Evolutionary conservation across 2,888 invertebrate species (phyloP), one percentile per base, ranked within the genome.

Genomic region (Caenorhabditis wallacei): DNA sequence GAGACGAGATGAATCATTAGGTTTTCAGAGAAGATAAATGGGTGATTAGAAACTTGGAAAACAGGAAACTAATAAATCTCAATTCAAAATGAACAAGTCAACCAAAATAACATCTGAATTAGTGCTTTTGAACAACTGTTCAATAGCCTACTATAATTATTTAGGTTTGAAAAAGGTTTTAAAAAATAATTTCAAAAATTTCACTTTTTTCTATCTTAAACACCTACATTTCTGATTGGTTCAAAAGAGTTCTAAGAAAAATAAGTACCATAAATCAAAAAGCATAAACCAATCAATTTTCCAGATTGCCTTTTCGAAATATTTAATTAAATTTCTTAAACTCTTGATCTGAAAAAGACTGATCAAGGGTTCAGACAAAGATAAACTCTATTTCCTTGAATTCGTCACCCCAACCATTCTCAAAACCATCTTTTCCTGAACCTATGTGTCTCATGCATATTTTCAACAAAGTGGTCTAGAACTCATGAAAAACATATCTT

Each of bases 401-500:
- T 40, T 59, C 24, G 40, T 43, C 59, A 59, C 59, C 59, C n/a
- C n/a, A n/a, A 59, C 59, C 30, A 26, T 18, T 10, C 37, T 59
- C 40, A 22, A 37, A 59, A 59, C 59, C 59, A 59, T 57, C 26
- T 54, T 57, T 16, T 57, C 24, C 59, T 40, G 43, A 61, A 64
- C 48, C 48, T 64, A 48, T 26, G 63, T 48, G 46, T 48, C 51
- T 64, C 64, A 64, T 64, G 64, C 64, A 64, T 64, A 64, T 51
- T 64, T 51, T 51, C 30, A 63, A 63, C 43, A n/a, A 63, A 63
- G 64, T 48, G 64, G 48, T 64, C 64, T 64, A 64, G 48, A 43
- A 63, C 63, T 63, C 26, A 63, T n/a, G n/a, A 43, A 63, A 63
- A 63, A 63, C 61, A 63, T 63, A 46, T 46, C 11, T 61, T 43